A percentile compares a stretch with the other conserved stretches of the same genome.
Conservation (phyloP, 2,888 invertebrate species). For the Chironomus riparius region DNA sequence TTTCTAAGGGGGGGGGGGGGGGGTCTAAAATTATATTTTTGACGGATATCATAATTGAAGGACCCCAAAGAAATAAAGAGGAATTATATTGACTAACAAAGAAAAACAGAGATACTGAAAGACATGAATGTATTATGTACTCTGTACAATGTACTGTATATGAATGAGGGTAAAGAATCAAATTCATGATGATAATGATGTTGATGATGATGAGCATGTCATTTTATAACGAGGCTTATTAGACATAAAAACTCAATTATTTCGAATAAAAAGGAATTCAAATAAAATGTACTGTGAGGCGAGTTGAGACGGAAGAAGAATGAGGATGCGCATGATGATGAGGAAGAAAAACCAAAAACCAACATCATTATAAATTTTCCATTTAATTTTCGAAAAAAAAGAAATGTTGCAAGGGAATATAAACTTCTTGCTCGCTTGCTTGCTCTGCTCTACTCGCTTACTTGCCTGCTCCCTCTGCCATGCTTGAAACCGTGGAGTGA, state of each 20-base stretch:
- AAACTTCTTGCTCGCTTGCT: background rate
- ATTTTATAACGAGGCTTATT: slow-evolving; percentile 15
- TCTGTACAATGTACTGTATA: too few relatives aligned
- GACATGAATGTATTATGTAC: too few relatives aligned
- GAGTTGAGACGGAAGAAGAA: background rate
- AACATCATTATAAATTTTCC: slow-evolving; percentile 25
- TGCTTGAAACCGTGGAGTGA: background rate
- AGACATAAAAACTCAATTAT: background rate
- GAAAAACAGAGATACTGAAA: too few relatives aligned
- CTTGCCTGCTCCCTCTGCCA: background rate
- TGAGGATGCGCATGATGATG: background rate
- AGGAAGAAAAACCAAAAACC: slow-evolving; percentile 7
- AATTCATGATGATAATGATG: background rate
- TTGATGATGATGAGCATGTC: background rate
- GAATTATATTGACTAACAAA: too few relatives aligned
- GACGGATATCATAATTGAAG: too few relatives aligned
- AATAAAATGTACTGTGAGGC: background rate
- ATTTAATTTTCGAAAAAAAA: slow-evolving; percentile 15
- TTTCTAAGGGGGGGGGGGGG: too few relatives aligned
- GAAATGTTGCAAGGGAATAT: slow-evolving; percentile 8
- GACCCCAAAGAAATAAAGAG: too few relatives aligned
- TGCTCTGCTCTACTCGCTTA: background rate
- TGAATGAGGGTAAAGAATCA: too few relatives aligned
- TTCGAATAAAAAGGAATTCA: background rate
- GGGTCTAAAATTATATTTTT: too few relatives aligned